These are phyloP conservation scores for Clarias batrachus DNA, from an alignment of 2,113 vertebrate species.

Conservation along the genomic window DNA sequence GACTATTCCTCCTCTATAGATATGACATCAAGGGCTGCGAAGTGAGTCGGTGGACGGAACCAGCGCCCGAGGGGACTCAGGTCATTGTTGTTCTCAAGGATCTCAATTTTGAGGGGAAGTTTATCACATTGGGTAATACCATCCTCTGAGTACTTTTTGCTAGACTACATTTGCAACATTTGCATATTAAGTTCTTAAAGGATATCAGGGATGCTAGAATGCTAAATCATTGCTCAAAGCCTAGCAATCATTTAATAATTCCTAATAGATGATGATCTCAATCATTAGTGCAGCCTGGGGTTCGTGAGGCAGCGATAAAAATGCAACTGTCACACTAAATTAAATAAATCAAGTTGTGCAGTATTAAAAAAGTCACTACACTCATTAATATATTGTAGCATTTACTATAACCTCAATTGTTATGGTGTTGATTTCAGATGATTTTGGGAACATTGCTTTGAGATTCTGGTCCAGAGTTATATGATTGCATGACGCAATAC, in stretches of 20 bases:
- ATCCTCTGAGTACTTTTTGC: neutral
- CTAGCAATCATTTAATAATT: neutral
- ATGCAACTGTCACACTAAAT: neutral
- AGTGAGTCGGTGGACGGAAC: conserved; percentile 82
- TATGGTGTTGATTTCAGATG: neutral
- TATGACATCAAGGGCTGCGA: conserved; percentile 89
- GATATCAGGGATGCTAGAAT: conserved; percentile 9
- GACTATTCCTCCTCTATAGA: conserved; percentile 58
- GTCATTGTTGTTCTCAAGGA: conserved; percentile 85
- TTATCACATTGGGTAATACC: conserved; percentile 75
- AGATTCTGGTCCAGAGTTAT: neutral
- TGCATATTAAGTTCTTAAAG: neutral
- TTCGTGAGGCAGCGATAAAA: neutral
- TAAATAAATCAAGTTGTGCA: neutral
- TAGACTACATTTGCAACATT: neutral
- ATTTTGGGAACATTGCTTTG: neutral
- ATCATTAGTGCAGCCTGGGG: neutral
- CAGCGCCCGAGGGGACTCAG: conserved; percentile 71
- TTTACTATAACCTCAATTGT: neutral
- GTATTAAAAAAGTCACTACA: neutral
- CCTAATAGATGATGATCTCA: neutral
- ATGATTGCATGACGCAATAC: neutral
- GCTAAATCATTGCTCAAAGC: neutral
- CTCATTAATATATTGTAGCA: neutral
- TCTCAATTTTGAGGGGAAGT: conserved; percentile 82